phyloP scores from a whole-genome alignment of 2,113 vertebrate species.

The Epinephelus lanceolatus region DNA sequence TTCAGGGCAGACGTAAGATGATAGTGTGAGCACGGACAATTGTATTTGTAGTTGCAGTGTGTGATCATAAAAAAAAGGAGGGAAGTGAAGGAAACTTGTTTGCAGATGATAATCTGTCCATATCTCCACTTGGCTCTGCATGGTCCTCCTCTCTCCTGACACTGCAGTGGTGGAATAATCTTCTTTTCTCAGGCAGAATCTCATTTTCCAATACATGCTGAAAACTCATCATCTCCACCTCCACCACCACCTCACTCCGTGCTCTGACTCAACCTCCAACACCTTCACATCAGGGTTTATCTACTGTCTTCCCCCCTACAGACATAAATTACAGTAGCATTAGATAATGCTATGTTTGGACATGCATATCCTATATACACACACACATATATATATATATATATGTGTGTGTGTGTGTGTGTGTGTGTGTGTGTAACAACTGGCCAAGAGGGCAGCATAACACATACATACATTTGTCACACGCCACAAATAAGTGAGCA shows the following conservation, averaged over 20 bases:
- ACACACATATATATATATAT: too few relatives aligned
- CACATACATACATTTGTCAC: too few relatives aligned
- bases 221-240: conserved; percentile 28
- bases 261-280: conserved; percentile 2
- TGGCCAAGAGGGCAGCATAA: too few relatives aligned
- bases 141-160: background rate
- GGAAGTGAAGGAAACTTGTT: background rate
- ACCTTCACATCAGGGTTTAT: background rate
- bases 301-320: background rate
- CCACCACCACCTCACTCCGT: background rate
- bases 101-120: background rate
- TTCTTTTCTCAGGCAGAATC: conserved; percentile 27
- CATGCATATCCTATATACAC: too few relatives aligned
- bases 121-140: background rate
- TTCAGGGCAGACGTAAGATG: background rate
- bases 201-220: conserved; percentile 25
- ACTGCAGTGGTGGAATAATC: conserved; percentile 22
- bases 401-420: too few relatives aligned
- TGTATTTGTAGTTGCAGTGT: background rate
- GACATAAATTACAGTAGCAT: background rate
- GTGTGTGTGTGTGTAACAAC: too few relatives aligned
- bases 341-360: background rate
- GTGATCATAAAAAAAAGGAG: background rate
- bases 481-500: too few relatives aligned
- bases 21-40: background rate